Conservation (phyloP, 2,113 vertebrate genomes). For the Chinchilla lanigera region DNA sequence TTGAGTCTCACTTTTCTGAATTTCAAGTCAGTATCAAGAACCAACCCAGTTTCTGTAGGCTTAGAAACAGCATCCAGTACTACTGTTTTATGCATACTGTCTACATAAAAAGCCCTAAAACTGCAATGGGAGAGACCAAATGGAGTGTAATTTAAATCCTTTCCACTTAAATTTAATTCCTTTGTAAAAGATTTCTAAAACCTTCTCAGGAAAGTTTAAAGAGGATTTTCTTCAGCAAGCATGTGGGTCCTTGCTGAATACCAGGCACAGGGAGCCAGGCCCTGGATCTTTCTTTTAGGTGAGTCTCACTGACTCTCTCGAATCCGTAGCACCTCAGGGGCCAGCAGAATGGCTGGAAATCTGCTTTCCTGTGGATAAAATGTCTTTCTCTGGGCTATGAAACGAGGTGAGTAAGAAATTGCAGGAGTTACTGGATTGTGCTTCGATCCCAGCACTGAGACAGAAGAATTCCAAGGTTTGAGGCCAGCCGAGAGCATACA, state of each 20-base stretch:
- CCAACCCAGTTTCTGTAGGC: neutral
- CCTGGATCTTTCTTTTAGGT: neutral
- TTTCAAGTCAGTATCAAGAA: slow-evolving; percentile 10
- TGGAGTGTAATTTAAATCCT: slow-evolving; percentile 3
- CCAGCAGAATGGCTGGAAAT: neutral
- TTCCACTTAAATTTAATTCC: neutral
- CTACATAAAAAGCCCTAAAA: neutral
- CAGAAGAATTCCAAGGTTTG: no score
- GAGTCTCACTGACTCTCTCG: neutral
- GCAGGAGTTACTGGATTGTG: neutral
- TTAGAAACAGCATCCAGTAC: neutral
- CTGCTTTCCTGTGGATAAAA: neutral
- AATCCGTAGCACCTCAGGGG: neutral
- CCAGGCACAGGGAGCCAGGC: neutral
- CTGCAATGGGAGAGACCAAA: neutral
- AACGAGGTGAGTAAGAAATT: neutral
- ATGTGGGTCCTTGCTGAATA: neutral
- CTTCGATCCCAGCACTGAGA: neutral
- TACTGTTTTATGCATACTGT: neutral
- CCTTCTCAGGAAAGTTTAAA: neutral
- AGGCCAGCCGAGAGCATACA: neutral
- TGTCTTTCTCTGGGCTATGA: neutral
- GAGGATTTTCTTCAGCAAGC: neutral
- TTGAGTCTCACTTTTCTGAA: slow-evolving; percentile 2
- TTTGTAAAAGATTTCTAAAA: slow-evolving; percentile 48